phyloP scores from a whole-genome alignment of 2,797 vertebrate species.

The Sebastolobus altivelis region DNA sequence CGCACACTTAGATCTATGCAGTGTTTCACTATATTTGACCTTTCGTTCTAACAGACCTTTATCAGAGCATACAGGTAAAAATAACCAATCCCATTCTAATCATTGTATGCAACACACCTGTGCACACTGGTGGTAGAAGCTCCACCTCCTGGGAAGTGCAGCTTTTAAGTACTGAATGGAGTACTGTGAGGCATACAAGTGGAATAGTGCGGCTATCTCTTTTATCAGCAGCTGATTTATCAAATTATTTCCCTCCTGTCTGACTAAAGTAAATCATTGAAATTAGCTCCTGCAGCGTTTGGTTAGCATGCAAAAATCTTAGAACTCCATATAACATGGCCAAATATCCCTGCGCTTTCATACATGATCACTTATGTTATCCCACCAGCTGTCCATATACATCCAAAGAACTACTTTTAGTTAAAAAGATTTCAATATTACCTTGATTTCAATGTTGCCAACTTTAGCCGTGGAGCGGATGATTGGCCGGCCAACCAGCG shows the following conservation, averaged over 20 bases:
- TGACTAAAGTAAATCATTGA: neutral
- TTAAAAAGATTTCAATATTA: constrained; percentile 24
- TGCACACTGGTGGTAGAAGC: neutral
- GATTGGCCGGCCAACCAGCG: constrained; percentile 81
- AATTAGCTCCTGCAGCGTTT: neutral
- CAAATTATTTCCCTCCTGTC: neutral
- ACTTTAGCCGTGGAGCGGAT: constrained; percentile 82
- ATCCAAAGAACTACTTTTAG: neutral
- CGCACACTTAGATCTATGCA: neutral
- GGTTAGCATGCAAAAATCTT: neutral
- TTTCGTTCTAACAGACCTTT: neutral
- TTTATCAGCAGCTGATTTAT: neutral
- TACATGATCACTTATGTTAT: neutral
- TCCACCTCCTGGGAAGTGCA: neutral
- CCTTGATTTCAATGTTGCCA: constrained; percentile 85
- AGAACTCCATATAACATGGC: neutral
- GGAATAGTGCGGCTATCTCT: neutral
- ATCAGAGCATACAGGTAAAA: neutral
- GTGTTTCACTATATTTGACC: neutral
- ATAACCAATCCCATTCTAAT: neutral
- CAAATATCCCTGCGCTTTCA: neutral
- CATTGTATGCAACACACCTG: neutral
- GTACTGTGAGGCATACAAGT: neutral
- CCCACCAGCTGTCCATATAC: neutral
- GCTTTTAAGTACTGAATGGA: neutral